These are phyloP conservation scores for Drosophila crucigera DNA, from an alignment of 2,888 invertebrate genomes.

Conservation along the genomic window DNA sequence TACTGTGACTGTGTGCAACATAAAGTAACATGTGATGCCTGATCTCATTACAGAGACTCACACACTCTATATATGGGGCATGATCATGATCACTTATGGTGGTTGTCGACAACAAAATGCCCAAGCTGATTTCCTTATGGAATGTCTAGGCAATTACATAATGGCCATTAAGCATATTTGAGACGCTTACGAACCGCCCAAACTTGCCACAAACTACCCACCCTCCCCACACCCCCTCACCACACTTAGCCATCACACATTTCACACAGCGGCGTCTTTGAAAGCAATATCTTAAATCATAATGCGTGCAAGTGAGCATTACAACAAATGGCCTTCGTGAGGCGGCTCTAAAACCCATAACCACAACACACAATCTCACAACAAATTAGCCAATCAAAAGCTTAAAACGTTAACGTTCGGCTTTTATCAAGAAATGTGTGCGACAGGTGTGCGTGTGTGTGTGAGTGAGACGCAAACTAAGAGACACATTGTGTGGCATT, in stretches of 20 bases:
- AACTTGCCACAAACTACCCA: neutral
- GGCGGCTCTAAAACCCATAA: constrained; percentile 12
- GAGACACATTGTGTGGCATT: constrained; percentile 35
- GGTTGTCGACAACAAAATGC: neutral
- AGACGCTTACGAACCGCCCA: constrained; percentile 10
- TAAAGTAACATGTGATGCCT: constrained; percentile 1
- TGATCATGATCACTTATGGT: constrained; percentile 2
- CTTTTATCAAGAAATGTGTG: constrained; percentile 48
- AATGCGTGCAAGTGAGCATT: constrained; percentile 69
- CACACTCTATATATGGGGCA: neutral
- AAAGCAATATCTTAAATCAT: constrained; percentile 62
- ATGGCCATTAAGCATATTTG: constrained; percentile 32
- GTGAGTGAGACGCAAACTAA: constrained; percentile 30
- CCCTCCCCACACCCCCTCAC: neutral
- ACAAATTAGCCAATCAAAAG: constrained; percentile 65
- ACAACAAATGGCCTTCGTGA: constrained; percentile 65
- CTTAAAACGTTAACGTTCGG: constrained; percentile 27
- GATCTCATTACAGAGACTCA: constrained; percentile 4
- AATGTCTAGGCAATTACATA: constrained; percentile 24
- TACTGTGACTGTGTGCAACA: neutral
- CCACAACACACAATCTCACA: constrained; percentile 23
- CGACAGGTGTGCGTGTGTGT: constrained; percentile 15
- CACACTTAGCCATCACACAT: constrained; percentile 31
- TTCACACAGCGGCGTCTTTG: constrained; percentile 59
- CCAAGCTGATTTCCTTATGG: constrained; percentile 32